Percentiles rank a stretch among this genome's conserved stretches.
Evolutionary conservation across 1,140 invertebrate species (phyloP).

Genomic region (Drosophila varians): DNA sequence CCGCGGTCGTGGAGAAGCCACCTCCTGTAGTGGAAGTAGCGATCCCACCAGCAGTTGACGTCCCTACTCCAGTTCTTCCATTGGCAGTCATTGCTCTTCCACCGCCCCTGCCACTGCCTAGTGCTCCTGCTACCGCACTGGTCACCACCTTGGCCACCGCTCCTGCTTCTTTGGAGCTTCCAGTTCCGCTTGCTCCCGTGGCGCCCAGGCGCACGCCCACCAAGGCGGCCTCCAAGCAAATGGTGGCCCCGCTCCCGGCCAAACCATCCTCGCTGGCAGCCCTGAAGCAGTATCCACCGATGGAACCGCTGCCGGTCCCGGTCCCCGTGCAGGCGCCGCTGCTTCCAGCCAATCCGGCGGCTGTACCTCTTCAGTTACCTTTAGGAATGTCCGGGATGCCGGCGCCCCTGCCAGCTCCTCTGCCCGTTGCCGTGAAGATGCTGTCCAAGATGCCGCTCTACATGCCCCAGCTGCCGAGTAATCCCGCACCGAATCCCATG

Average conservation of each 20-base stretch:
- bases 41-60: not conserved
- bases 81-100: not conserved
- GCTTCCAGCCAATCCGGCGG: not conserved
- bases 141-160: not conserved
- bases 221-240: constrained; percentile 64
- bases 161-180: constrained; percentile 1
- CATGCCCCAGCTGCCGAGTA: constrained; percentile 34
- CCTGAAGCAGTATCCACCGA: constrained; percentile 36
- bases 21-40: not conserved
- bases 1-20: not conserved
- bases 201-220: constrained; percentile 50
- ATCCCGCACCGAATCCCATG: not conserved
- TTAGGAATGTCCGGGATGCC: constrained; percentile 12
- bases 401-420: not conserved
- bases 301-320: constrained; percentile 7
- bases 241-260: constrained; percentile 22
- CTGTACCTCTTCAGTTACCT: constrained; percentile 8
- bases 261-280: constrained; percentile 22
- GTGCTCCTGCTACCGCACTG: not conserved
- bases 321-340: not conserved
- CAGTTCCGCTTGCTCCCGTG: not conserved
- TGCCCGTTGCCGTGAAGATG: constrained; percentile 30
- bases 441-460: constrained; percentile 61
- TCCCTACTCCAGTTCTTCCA: not conserved
- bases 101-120: not conserved